Evolutionary conservation across 2,888 invertebrate species (phyloP).

Genomic region (Hedya salicella): DNA sequence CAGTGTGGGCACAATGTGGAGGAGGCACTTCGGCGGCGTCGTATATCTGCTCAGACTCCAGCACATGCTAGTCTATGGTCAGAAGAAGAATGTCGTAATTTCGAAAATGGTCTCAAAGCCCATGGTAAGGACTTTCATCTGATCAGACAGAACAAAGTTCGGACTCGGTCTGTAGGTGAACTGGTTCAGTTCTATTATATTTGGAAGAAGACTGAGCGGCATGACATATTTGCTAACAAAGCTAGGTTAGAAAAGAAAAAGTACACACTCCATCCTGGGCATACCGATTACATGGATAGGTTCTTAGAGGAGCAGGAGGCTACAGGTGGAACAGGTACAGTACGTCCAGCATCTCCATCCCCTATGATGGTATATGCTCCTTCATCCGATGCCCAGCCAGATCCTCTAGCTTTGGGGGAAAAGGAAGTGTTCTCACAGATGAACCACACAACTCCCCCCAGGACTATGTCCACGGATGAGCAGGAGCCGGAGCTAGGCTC

Average conservation of each 20-base stretch:
- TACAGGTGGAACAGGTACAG: constrained; percentile 86
- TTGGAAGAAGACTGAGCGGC: constrained; percentile 99
- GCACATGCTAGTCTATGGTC: constrained; percentile 95
- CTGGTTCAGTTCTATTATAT: constrained; percentile 98
- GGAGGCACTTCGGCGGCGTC: constrained; percentile 93
- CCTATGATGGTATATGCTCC: constrained; percentile 85
- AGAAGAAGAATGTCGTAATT: constrained; percentile 98
- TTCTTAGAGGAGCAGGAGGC: constrained; percentile 94
- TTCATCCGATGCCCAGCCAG: constrained; percentile 72
- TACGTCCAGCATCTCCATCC: constrained; percentile 84
- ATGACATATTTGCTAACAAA: constrained; percentile 96
- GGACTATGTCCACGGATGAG: constrained; percentile 74
- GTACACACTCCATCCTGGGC: constrained; percentile 95
- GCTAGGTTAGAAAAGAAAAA: constrained; percentile 96
- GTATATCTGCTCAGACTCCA: constrained; percentile 89
- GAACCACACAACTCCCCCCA: constrained; percentile 70
- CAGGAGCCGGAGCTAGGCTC: constrained; percentile 75
- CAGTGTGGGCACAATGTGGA: constrained; percentile 98
- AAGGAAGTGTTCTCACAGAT: constrained; percentile 81
- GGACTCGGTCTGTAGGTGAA: constrained; percentile 97
- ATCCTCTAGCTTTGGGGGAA: constrained; percentile 78
- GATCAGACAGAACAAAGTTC: constrained; percentile 97
- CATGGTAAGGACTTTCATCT: constrained; percentile 98
- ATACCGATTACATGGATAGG: constrained; percentile 97
- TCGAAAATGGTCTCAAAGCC: constrained; percentile 96